Conservation (phyloP, 2,113 vertebrate genomes). For the Mustelus asterias region DNA sequence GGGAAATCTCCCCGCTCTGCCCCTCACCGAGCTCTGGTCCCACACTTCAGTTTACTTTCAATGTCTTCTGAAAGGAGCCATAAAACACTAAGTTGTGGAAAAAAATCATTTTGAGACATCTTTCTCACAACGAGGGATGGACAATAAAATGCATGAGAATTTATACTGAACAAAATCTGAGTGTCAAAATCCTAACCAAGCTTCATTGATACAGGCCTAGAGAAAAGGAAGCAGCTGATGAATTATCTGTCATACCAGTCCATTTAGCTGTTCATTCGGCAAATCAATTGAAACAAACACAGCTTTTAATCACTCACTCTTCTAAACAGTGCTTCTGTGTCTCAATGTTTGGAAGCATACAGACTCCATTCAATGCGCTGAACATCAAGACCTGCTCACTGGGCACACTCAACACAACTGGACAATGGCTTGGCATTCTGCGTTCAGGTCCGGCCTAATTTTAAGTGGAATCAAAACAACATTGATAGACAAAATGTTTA, state of each 20-base stretch:
- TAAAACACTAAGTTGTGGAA: background rate
- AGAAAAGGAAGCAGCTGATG: background rate
- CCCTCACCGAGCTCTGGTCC: background rate
- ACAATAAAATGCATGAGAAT: background rate
- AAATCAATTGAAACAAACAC: slow-evolving; percentile 5
- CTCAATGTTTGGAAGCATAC: background rate
- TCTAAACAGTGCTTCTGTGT: background rate
- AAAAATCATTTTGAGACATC: background rate
- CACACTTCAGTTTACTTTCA: background rate
- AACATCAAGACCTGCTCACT: background rate
- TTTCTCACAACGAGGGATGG: background rate
- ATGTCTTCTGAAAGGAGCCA: background rate
- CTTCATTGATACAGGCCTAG: background rate
- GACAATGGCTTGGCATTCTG: background rate
- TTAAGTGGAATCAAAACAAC: background rate
- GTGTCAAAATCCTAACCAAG: background rate
- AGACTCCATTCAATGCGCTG: background rate
- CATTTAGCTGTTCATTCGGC: background rate
- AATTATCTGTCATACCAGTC: background rate
- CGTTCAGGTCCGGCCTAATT: background rate
- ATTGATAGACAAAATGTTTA: background rate
- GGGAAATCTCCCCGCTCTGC: too few species aligned
- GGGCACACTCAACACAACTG: background rate
- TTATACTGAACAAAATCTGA: background rate
- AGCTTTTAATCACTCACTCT: background rate